phyloP scores from a whole-genome alignment of 2,888 invertebrate genomes.

The Agrotis clavis region DNA sequence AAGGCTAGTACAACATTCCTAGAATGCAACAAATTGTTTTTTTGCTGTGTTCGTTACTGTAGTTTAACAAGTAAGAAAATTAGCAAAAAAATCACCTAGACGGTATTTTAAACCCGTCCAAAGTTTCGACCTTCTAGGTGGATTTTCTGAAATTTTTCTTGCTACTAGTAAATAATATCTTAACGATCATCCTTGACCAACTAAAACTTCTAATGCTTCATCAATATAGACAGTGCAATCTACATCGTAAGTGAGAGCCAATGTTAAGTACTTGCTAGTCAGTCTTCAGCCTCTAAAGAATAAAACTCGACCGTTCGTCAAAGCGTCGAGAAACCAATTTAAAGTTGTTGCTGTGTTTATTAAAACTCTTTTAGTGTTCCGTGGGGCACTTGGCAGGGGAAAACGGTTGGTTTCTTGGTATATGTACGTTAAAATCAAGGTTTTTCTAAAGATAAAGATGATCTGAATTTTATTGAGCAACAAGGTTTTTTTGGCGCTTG shows the following conservation, averaged over 20 bases:
- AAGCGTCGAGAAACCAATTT: slow-evolving; percentile 62
- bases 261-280: slow-evolving; percentile 47
- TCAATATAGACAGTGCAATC: slow-evolving; percentile 32
- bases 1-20: too few species aligned
- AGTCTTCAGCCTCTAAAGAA: slow-evolving; percentile 34
- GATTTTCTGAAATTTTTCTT: too few species aligned
- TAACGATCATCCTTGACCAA: background rate
- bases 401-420: background rate
- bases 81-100: too few species aligned
- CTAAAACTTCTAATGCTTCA: slow-evolving; percentile 30
- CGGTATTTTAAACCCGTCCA: too few species aligned
- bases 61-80: too few species aligned
- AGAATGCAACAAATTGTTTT: too few species aligned
- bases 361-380: slow-evolving; percentile 58
- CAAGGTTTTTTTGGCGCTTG: background rate
- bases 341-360: slow-evolving; percentile 60
- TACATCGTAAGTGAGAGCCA: slow-evolving; percentile 39
- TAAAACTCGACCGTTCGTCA: slow-evolving; percentile 56
- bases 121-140: too few species aligned
- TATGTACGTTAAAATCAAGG: background rate
- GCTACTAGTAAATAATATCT: background rate
- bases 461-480: background rate
- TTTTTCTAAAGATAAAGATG: too few species aligned
- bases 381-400: slow-evolving; percentile 7
- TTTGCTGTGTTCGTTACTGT: too few species aligned